Conservation (phyloP, 2,888 invertebrate species). For the Himalopsyche kuldschensis region DNA sequence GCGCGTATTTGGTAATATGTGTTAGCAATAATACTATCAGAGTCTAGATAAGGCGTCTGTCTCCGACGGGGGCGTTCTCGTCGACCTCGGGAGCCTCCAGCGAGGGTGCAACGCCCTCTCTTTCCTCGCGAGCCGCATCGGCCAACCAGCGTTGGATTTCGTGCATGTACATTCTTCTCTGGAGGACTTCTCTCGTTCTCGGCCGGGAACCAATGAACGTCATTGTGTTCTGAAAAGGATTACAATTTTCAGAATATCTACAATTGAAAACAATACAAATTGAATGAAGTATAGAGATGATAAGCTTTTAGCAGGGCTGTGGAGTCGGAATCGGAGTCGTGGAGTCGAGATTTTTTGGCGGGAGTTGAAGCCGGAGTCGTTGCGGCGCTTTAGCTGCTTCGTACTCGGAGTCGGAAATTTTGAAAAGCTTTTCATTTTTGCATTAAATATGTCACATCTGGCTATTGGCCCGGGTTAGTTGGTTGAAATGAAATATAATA, state of each 20-base stretch:
- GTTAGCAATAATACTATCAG: neutral
- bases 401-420: too few species aligned
- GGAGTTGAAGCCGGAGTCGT: too few species aligned
- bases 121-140: constrained; percentile 65
- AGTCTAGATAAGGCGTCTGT: constrained; percentile 23
- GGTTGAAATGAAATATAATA: too few species aligned
- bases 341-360: too few species aligned
- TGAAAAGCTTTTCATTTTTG: too few species aligned
- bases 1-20: neutral
- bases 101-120: constrained; percentile 19
- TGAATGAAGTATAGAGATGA: too few species aligned
- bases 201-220: constrained; percentile 74
- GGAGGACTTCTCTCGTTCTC: constrained; percentile 74
- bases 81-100: neutral
- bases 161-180: constrained; percentile 73
- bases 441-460: too few species aligned
- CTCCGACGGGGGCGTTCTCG: neutral
- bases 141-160: constrained; percentile 76
- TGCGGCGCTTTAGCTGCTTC: too few species aligned
- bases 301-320: too few species aligned
- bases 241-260: neutral
- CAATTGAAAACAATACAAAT: too few species aligned
- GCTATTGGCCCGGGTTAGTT: too few species aligned
- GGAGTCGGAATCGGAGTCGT: too few species aligned
- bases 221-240: constrained; percentile 50